Evolutionary conservation across 2,797 vertebrate genomes (phyloP), one percentile per base, ranked within the genome.

Genomic region (Enteromius unitaeniatus): DNA sequence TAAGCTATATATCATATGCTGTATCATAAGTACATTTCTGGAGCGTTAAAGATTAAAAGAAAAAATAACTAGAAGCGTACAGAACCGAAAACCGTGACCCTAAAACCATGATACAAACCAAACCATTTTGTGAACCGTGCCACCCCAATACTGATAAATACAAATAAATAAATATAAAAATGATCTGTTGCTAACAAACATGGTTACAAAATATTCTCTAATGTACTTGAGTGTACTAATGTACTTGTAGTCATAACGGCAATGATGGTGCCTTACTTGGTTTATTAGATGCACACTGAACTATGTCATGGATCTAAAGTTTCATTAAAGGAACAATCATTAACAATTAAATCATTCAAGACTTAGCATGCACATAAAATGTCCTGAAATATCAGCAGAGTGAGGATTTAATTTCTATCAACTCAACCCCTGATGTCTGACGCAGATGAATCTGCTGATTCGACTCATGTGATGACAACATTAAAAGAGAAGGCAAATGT

Each of bases 361-460:
- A 47, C 6, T 70, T 15, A 17, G 7, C 28, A 26, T 47, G 6
- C 4, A n/a, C 3, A 26, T 49, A 5, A 49, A 72, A 49, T n/a
- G 14, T 45, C 15, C 58, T 14, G 23, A 62, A 62, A 26, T 14
- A 62, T 45, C 31, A 77, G 69, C 11, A 69, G 6, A 34, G 53
- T 19, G 21, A 72, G 55, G 13, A 64, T 53, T 28, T 64, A 0
- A 28, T 83, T 64, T 28, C 23, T 3, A 49, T 79, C 37, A 60
- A n/a, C 53, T 77, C 34, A 60, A 68, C 15, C 51, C 6, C 11
- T 26, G 11, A 37, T 40, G 19, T 69, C 60, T 83, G 70, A 78
- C 11, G 28, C 51, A 51, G 37, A 81, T 64, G 17, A 76, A 75
- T 28, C 83, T 26, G 78, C 78, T 69, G 47, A 69, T 53, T 11